Base-by-base conservation (phyloP, 2,888 invertebrate species). In the Agrotis exclamationis region DNA sequence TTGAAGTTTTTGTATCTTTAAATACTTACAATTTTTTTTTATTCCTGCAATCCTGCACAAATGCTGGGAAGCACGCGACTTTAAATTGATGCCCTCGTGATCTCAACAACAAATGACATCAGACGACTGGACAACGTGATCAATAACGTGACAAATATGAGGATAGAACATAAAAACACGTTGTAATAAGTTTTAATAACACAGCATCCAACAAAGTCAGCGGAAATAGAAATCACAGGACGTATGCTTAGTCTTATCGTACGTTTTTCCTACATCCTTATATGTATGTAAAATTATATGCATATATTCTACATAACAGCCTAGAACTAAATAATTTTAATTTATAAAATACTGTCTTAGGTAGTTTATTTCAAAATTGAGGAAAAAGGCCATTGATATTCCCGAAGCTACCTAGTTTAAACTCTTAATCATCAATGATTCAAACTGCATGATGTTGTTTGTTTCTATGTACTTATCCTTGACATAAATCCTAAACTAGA, bases 21-120 rank as follows among this genome's bases (percentile, higher is more conserved):
- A 28, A 28, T 3, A 28, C 28, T n/a, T n/a, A n/a, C n/a, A n/a
- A n/a, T n/a, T n/a, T n/a, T n/a, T n/a, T n/a, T n/a, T n/a, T n/a
- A n/a, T 11, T 39, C 11, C 11, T 39, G 39, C 0, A 39, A 39
- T 69, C 67, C 62, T 16, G 64, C 50, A 56, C 71, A 71, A 76
- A 70, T 75, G 57, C 67, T 24, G 66, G 16, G 45, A 51, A 63
- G 56, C 81, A 74, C 72, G 75, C 75, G 64, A 85, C 72, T 64
- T 44, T 70, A 54, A 69, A 59, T 65, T 66, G 54, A 63, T 74
- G 69, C 70, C 54, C 68, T 70, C 63, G 53, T 76, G 63, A 66
- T 63, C 66, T 67, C 39, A 64, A 79, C 84, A 82, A 78, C 85
- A 82, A 69, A 80, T 85, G 84, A 85, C 85, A 84, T 85, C 85